Conservation (phyloP, 2,113 vertebrate genomes). For the Sclerurus mexicanus region DNA sequence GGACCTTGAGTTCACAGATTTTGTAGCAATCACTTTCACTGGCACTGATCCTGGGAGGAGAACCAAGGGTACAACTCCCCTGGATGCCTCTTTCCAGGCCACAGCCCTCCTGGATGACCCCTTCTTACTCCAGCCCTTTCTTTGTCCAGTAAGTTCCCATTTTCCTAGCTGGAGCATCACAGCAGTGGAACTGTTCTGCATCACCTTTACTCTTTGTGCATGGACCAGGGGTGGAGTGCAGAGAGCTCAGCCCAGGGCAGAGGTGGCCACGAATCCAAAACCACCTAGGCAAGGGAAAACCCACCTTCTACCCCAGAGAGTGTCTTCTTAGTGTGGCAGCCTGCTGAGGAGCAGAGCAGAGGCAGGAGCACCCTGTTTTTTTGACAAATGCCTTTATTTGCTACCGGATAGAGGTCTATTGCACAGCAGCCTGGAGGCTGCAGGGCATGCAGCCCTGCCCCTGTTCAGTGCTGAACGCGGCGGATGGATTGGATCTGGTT, state of each 20-base stretch:
- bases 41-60: neutral
- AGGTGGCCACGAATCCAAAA: neutral
- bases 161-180: neutral
- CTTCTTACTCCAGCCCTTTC: neutral
- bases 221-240: neutral
- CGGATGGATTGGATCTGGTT: constrained; percentile 97
- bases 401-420: constrained; percentile 52
- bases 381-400: constrained; percentile 75
- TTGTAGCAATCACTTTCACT: neutral
- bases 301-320: neutral
- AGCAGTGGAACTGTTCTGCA: neutral
- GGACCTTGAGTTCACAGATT: neutral
- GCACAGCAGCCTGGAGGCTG: constrained; percentile 37
- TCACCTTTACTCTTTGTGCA: neutral
- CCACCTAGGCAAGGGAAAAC: neutral
- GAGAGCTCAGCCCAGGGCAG: neutral
- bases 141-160: neutral
- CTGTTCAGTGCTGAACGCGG: constrained; percentile 90
- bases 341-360: neutral
- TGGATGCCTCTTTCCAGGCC: neutral
- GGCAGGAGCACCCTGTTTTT: neutral
- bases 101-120: neutral
- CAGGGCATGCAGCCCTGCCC: neutral
- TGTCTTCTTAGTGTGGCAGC: neutral
- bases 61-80: neutral